Base-by-base conservation (phyloP, 2,797 vertebrate species). In the Bryconaethiops microstoma region DNA sequence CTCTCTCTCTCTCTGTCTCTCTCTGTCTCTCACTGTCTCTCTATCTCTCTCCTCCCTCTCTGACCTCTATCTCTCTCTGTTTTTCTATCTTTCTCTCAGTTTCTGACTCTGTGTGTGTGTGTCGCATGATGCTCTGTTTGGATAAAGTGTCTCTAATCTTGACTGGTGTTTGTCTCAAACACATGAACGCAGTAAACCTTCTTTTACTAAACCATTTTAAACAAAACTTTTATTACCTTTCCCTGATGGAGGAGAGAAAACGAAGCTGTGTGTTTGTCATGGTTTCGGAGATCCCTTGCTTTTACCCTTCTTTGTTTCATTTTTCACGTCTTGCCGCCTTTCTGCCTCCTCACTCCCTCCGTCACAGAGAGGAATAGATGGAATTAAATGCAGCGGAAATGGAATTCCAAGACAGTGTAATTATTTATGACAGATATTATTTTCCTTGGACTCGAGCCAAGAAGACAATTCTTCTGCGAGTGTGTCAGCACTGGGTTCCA, bases 31-130 rank as follows among this genome's bases (percentile, higher is more conserved):
- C 14, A 19, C 17, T 55, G 1, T 19, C 52, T 55, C 1, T 55
- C 52, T 55, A 0, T 12, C 17, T 55, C 52, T 17, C 7, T 50
- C 48, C 8, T 0, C 2, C 3, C 29, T 29, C 29, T 3, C 29
- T 29, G n/a, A n/a, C 29, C 29, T 29, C 29, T 29, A 29, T 29
- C 29, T 29, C 54, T 45, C 70, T 6, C 82, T 82, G 73, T 86
- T 76, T 86, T 76, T 72, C 71, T 60, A 35, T 68, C 29, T 29
- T 29, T 29, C 29, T 19, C 63, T 87, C 89, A 90, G 90, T 92
- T 92, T 91, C 85, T 91, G 29, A 29, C 42, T 42, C 42, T 42
- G 42, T 42, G 9, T 42, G 42, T 42, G 9, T 42, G 42, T 42
- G 42, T 17, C 52, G 55, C 76, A 4, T 35, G 7, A 25, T 86